Evolutionary conservation across 2,797 vertebrate species (phyloP).

Genomic region (Silurus aristotelis): DNA sequence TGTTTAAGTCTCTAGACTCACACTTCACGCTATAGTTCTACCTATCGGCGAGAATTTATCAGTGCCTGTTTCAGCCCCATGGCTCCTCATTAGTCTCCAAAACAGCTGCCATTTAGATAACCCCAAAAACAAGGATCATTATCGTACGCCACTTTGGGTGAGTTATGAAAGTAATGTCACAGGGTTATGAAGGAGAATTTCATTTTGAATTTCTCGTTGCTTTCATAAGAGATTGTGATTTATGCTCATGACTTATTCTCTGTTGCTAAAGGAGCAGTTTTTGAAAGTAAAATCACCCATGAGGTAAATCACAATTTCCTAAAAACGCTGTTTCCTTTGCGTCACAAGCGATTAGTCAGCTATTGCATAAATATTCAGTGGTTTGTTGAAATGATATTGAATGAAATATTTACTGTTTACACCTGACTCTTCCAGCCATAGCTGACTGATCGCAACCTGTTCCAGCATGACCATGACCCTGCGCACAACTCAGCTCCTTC

Average conservation of each 20-base stretch:
- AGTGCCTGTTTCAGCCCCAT: background rate
- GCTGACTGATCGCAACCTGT: no score
- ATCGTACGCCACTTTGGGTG: slow-evolving; percentile 9
- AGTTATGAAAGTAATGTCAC: slow-evolving; percentile 20
- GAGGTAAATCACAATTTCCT: background rate
- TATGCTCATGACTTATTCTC: background rate
- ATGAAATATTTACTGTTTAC: no score
- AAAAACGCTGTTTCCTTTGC: no score
- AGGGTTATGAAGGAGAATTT: slow-evolving; percentile 2
- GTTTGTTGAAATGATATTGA: no score
- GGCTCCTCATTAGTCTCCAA: slow-evolving; percentile 40
- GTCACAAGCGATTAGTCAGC: no score
- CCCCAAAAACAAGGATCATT: slow-evolving; percentile 30
- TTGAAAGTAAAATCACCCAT: background rate
- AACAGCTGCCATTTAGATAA: slow-evolving; percentile 24
- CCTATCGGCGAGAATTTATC: slow-evolving; percentile 23
- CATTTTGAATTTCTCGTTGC: slow-evolving; percentile 13
- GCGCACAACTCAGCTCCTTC: no score
- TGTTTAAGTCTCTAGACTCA: background rate
- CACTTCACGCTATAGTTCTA: background rate
- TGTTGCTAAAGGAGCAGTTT: background rate
- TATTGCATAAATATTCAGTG: no score
- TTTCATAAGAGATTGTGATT: background rate
- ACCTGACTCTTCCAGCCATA: no score
- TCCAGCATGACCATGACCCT: no score